Base-by-base conservation (phyloP, 2,888 invertebrate genomes). In the Phortica okadai region DNA sequence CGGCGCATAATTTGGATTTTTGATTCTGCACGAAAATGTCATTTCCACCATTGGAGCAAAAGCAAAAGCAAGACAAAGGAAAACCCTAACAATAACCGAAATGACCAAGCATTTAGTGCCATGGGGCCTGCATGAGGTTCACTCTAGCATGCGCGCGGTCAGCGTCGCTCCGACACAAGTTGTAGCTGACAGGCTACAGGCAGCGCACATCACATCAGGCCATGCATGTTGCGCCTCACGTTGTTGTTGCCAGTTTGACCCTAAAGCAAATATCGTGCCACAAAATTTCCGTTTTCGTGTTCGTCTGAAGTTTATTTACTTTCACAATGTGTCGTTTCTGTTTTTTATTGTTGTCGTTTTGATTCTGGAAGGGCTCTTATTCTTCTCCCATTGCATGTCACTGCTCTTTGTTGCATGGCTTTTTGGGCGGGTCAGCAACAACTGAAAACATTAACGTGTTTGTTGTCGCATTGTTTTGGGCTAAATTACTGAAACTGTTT, bases 21-120 rank as follows among this genome's bases (percentile, higher is more conserved):
- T 81, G 75, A 76, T 74, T 79, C 44, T 77, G 80, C 80, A 66
- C 77, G 76, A 80, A 66, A 66, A 67, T 67, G 74, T 56, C 74
- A 74, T 72, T 72, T 56, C 41, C 41, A 10, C 41, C 67, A 41
- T 33, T 33, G 4, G 1, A 10, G 11, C 10, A 41, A 64, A 25
- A 33, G 6, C 8, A 64, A 41, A 64, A 64, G 14, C 25, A 7
- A 64, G 16, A 59, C 41, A 14, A 50, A 50, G 50, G 14, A 2
- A 50, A 50, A 14, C 10, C 50, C 5, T 50, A 14, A 50, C 10
- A 50, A 14, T 50, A 14, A 50, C 3, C 2, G 50, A 50, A 50
- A 50, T 50, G 50, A 50, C 3, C 50, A 50, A 50, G 10, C 50
- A 50, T 11, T 50, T 14, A 14, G 14, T 50, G 50, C 8, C 10